A percentile compares a stretch with the other conserved stretches of the same genome.
Conservation (phyloP, 2,797 vertebrate species). For the Chiroxiphia lanceolata region DNA sequence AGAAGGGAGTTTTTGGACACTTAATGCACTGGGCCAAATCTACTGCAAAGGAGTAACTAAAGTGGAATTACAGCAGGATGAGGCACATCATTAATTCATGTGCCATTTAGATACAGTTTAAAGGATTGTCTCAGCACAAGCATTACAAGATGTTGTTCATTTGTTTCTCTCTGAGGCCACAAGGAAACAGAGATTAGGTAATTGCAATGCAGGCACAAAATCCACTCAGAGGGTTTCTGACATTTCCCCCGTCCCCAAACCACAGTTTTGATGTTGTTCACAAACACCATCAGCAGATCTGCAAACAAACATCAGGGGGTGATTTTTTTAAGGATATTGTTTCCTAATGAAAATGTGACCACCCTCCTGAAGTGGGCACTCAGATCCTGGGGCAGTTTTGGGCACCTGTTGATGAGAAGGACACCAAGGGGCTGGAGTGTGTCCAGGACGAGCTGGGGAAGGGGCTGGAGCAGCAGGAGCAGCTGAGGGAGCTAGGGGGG, state of each 20-base stretch:
- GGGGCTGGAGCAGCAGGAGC: not conserved
- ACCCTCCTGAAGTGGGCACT: not conserved
- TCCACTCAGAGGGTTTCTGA: conserved; percentile 1
- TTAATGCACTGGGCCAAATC: not conserved
- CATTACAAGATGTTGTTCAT: not conserved
- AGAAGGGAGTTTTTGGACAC: not conserved
- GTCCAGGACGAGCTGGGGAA: not conserved
- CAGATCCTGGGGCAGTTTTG: not conserved
- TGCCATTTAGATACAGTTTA: not conserved
- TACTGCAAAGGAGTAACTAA: not conserved
- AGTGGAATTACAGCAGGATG: not conserved
- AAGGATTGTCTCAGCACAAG: not conserved
- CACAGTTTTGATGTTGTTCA: conserved; percentile 13
- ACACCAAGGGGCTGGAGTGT: not conserved
- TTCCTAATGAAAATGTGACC: not conserved
- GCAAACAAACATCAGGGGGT: not conserved
- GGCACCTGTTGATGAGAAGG: not conserved
- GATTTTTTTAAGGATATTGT: not conserved
- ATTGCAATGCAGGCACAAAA: not conserved
- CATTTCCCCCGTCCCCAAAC: conserved; percentile 11
- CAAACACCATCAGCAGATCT: conserved; percentile 12
- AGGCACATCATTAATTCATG: conserved; percentile 5
- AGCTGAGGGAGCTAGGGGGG: not conserved
- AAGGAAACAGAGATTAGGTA: conserved; percentile 3
- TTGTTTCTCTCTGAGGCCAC: not conserved